A percentile compares a stretch with the other conserved stretches of the same genome.
phyloP scores from a whole-genome alignment of 2,888 invertebrate genomes.

The Macaria notata region DNA sequence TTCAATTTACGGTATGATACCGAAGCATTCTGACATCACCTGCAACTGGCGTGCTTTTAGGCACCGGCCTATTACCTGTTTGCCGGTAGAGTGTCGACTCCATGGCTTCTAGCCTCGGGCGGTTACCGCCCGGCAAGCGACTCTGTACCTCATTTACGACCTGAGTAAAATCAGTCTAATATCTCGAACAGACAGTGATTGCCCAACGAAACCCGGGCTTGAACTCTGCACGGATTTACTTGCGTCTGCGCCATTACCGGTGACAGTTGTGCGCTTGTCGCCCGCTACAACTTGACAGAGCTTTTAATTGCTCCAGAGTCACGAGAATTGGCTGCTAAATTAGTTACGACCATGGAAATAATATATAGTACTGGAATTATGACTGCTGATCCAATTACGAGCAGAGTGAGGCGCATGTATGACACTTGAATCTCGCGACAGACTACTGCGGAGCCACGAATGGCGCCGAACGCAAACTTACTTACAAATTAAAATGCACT shows the following conservation, averaged over 20 bases:
- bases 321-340: too few species aligned
- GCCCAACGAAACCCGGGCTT: constrained; percentile 15
- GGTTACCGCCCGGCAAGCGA: constrained; percentile 43
- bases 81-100: constrained; percentile 34
- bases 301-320: background rate
- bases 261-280: constrained; percentile 10
- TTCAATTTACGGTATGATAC: background rate
- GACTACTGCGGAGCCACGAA: too few species aligned
- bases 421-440: too few species aligned
- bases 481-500: too few species aligned
- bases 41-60: constrained; percentile 23
- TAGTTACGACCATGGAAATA: too few species aligned
- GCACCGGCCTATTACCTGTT: constrained; percentile 26
- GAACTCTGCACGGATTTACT: constrained; percentile 32
- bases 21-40: constrained; percentile 22
- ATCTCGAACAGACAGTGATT: constrained; percentile 48
- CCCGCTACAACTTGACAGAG: background rate
- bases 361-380: too few species aligned
- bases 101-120: constrained; percentile 50
- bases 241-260: constrained; percentile 12
- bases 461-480: too few species aligned
- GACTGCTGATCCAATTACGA: too few species aligned
- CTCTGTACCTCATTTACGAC: constrained; percentile 61
- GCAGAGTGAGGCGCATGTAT: too few species aligned
- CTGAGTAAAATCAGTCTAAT: constrained; percentile 57